Percentiles rank a stretch among this genome's conserved stretches.
Conservation (phyloP, 2,888 invertebrate genomes). For the Sarcophaga carnaria region DNA sequence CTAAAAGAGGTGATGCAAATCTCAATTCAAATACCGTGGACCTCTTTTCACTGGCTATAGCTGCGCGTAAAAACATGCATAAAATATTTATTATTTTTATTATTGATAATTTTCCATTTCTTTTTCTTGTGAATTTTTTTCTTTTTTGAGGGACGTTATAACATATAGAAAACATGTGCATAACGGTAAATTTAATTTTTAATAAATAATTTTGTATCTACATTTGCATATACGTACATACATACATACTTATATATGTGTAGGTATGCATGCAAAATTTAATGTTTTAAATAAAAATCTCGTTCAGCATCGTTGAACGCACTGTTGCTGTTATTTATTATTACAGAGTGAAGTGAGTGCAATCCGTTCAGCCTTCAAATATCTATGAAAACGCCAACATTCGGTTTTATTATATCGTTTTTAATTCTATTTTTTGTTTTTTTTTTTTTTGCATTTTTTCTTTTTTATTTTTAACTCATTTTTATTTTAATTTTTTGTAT, state of each 20-base stretch:
- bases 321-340: conserved; percentile 20
- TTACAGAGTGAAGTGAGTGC: background rate
- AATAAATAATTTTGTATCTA: conserved; percentile 22
- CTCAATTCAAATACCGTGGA: background rate
- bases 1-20: too few species aligned
- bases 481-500: background rate
- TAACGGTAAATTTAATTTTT: conserved; percentile 39
- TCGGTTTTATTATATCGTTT: background rate
- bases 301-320: conserved; percentile 45
- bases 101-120: background rate
- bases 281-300: background rate
- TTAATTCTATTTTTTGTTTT: background rate
- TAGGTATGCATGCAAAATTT: conserved; percentile 4
- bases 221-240: background rate
- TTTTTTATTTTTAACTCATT: background rate
- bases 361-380: conserved; percentile 34
- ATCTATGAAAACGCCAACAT: conserved; percentile 11
- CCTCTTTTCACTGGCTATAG: background rate
- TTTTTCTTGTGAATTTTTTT: background rate
- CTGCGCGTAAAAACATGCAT: conserved; percentile 5
- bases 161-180: conserved; percentile 30
- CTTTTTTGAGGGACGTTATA: background rate
- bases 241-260: background rate
- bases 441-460: background rate
- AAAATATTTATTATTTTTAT: background rate